Evolutionary conservation across 37 sponge, comb jelly and placozoan genomes (phyloP), one percentile per base, ranked within the genome.

Genomic region (Dysidea cf. avara): DNA sequence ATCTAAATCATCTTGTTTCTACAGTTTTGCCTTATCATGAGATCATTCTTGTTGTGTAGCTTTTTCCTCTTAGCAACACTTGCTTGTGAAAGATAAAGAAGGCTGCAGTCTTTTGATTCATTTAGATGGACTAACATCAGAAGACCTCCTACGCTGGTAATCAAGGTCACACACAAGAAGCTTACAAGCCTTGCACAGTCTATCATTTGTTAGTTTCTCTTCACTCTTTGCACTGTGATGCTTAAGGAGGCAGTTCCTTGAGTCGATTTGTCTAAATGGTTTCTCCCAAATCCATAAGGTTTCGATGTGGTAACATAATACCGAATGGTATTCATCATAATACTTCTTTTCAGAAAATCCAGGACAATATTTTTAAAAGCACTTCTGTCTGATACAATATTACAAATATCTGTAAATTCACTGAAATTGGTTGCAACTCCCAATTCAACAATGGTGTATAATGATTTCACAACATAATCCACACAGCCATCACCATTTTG

Each of bases 11-110:
- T 12, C 9, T 16, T 33, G 37, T 20, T 64, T 64, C 20, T 33
- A 11, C 16, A 64, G 37, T 30, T 24, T 17, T 6, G 16, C 37
- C 7, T 9, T 13, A 24, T 33, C 7, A 9, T 25, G 7, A 20
- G 9, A 16, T 7, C 65, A 11, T 64, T 64, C 65, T 12, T 30
- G 34, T 7, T 33, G 37, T 38, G 34, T 64, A 7, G 33, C 37
- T 64, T 24, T 7, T 9, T 17, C 7, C 65, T 13, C 24, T 33
- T 64, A 38, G 9, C 18, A 18, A 38, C 11, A 20, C 65, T 64
- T 24, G 65, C 24, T 30, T 38, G 65, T 12, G 65, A 64, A 16
- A 64, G 17, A n/a, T 64, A 64, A 64, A n/a, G 65, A 64, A 7
- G 65, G 34, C 24, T 64, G 37, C 9, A 9, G 14, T 12, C 60